These are phyloP conservation scores for Phorcus lineatus DNA, from an alignment of 2,888 invertebrate genomes.

Conservation along the genomic window DNA sequence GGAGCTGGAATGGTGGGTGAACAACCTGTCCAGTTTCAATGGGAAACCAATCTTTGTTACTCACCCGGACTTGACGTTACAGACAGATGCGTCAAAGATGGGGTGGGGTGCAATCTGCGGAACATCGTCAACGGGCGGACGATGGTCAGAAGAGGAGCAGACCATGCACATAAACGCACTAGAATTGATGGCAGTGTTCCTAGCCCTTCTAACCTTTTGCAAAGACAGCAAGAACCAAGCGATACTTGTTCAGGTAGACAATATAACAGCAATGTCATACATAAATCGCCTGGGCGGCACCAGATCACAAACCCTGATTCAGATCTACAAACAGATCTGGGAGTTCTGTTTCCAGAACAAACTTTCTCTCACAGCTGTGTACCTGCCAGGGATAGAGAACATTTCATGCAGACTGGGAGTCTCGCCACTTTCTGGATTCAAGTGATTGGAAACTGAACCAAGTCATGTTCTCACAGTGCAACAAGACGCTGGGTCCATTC, in stretches of 20 bases:
- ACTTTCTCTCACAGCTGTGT: neutral
- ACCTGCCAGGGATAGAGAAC: neutral
- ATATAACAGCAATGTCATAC: neutral
- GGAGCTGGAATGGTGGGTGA: too few species aligned
- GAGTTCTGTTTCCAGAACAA: neutral
- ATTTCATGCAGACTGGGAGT: neutral
- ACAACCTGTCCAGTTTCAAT: too few species aligned
- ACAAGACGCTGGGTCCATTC: too few species aligned
- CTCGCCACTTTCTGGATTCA: too few species aligned
- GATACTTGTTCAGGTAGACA: neutral
- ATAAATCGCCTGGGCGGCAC: neutral
- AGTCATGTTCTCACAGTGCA: too few species aligned
- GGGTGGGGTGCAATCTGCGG: too few species aligned
- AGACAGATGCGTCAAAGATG: too few species aligned
- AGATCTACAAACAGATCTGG: neutral
- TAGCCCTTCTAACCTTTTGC: neutral
- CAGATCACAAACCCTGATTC: neutral
- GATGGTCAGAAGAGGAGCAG: neutral
- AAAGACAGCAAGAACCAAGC: neutral
- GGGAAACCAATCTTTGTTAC: too few species aligned
- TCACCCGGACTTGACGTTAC: too few species aligned
- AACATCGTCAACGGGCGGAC: too few species aligned
- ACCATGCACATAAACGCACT: neutral
- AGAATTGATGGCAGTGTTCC: neutral
- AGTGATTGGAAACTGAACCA: too few species aligned